Base-by-base conservation (phyloP, 2,888 invertebrate genomes). In the Drosophila maculinotata region DNA sequence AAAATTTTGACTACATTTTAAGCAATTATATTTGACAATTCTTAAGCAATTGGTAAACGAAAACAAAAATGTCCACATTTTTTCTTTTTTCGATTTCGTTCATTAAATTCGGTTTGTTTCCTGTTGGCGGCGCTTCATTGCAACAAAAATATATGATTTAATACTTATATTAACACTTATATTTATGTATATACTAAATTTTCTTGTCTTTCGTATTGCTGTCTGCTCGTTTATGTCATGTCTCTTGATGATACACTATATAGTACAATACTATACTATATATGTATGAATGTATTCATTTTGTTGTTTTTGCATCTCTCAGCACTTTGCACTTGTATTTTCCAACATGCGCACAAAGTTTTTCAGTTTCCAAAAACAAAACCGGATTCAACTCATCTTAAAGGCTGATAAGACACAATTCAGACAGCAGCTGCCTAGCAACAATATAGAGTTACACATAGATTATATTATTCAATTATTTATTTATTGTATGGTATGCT, bases 91-190 rank as follows among this genome's bases (percentile, higher is more conserved):
- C 36, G 25, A 36, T 65, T 54, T 47, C 23, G 38, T 47, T 41
- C 28, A 53, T 67, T 62, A 20, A 20, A 41, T 41, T 53, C 15
- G 47, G 51, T 54, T 68, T 62, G 17, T 48, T 54, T 76, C 41
- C 39, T 65, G 57, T 53, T 54, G 75, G 65, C 84, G 58, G 64
- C 67, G 81, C 85, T 83, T 84, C 87, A 84, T 77, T 77, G 87
- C 87, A 77, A 69, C 69, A 56, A 64, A 69, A 75, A 53, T 35
- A 52, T 56, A 65, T 56, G 44, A 65, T 58, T 59, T 54, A 71
- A 63, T 49, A 72, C 38, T 25, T 45, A 60, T 72, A 60, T 68
- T 76, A 70, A 71, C 59, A 58, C 26, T n/a, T 1, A 45, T 64
- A 45, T 60, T 26, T 54, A 42, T 25, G 28, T 36, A 38, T 23